Evolutionary conservation across 2,888 invertebrate species (phyloP), one percentile per base, ranked within the genome.

Genomic region (Cataglyphis rosenhaueri): DNA sequence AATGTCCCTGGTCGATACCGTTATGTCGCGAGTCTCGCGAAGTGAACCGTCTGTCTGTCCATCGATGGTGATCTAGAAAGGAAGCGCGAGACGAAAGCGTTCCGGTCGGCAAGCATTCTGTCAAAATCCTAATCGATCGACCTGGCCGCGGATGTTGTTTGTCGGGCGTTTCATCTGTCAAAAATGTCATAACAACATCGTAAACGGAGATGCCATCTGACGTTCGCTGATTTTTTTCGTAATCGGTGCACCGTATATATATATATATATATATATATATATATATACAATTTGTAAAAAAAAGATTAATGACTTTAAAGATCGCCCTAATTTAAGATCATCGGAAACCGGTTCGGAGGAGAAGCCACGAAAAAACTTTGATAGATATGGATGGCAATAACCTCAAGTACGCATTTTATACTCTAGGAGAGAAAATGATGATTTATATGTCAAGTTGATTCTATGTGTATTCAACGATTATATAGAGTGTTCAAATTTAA

Each of bases 1-100:
- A 92, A 93, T 92, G 91, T 86, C 90, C 86, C 32, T 12, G 59
- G 32, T 21, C 75, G 74, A 25, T 89, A 88, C 89, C 89, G 89
- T 89, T 89, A 88, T 84, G 68, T 85, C 85, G 81, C 62, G 87
- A 81, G 85, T 79, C 84, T 73, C 70, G 82, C 44, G 18, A 52
- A 52, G n/a, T 52, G 2, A 52, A 41, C 44, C 70, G 79, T 29
- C 29, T 52, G 61, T 66, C 38, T 66, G 35, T 65, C 32, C 32
- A 44, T 52, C 70, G 44, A n/a, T 32, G 78, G 66, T 73, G 62
- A 73, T 61, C 59, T 57, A 82, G 73, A 82, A 85, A 85, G 73
- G 85, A 85, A 85, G 85, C 85, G 85, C 78, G 83, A 85, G 83
- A 85, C 85, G 74, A 70, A 79, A 85, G 79, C 85, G 57, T 59